Percentiles rank a stretch among this genome's conserved stretches.
Evolutionary conservation across 1,140 invertebrate genomes (phyloP).

Genomic region (Drosophila parvula): DNA sequence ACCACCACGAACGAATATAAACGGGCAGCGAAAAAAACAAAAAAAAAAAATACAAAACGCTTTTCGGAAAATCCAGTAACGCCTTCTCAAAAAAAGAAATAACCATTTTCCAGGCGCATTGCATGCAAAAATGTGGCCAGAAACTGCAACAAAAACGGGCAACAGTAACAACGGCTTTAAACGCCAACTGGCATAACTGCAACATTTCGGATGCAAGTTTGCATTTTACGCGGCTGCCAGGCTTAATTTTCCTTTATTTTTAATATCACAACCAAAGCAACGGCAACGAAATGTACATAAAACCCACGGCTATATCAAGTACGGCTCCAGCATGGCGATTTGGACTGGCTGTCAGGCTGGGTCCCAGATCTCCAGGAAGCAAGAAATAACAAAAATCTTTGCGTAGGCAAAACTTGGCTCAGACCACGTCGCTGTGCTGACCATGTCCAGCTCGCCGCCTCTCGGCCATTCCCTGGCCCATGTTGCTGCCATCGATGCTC

Average conservation of each 20-base stretch:
- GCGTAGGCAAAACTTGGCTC: slow-evolving; percentile 81
- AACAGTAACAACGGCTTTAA: slow-evolving; percentile 47
- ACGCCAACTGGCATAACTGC: slow-evolving; percentile 72
- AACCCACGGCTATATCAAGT: slow-evolving; percentile 74
- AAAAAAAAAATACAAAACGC: slow-evolving; percentile 1
- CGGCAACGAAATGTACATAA: slow-evolving; percentile 62
- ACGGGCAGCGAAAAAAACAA: slow-evolving; percentile 11
- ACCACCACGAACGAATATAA: slow-evolving; percentile 47
- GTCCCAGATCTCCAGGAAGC: slow-evolving; percentile 71
- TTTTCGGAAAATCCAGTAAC: slow-evolving; percentile 69
- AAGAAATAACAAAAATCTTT: slow-evolving; percentile 63
- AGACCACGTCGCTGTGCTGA: slow-evolving; percentile 40
- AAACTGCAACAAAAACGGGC: slow-evolving; percentile 30
- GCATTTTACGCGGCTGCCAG: slow-evolving; percentile 81
- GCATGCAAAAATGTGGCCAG: slow-evolving; percentile 77
- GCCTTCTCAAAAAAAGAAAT: slow-evolving; percentile 69
- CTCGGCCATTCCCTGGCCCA: slow-evolving; percentile 11
- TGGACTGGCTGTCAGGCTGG: slow-evolving; percentile 53
- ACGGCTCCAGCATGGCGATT: slow-evolving; percentile 24
- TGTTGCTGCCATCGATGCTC: slow-evolving; percentile 14
- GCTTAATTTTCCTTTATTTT: slow-evolving; percentile 80
- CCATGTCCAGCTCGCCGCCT: slow-evolving; percentile 47
- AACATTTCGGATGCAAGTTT: slow-evolving; percentile 79
- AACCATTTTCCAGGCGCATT: slow-evolving; percentile 66
- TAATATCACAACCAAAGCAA: slow-evolving; percentile 69